Conservation (phyloP, 2,113 vertebrate genomes). For the Platycercus adscitus region DNA sequence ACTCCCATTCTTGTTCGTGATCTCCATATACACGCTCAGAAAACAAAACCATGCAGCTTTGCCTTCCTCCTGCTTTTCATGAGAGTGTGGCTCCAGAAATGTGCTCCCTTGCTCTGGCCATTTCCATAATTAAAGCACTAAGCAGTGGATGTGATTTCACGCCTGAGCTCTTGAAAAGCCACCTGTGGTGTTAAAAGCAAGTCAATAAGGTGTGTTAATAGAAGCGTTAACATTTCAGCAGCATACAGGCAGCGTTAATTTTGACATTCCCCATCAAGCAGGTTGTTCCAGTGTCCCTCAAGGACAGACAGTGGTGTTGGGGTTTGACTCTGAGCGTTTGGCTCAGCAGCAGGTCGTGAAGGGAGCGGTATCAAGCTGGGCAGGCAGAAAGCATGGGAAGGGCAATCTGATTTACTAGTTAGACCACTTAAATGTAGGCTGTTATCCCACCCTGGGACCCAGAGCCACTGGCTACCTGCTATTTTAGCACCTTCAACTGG, state of each 20-base stretch:
- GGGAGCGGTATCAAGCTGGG: not conserved
- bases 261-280: not conserved
- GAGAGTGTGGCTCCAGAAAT: not conserved
- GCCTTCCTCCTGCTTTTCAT: not conserved
- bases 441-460: not conserved
- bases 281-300: not conserved
- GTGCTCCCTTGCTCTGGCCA: not conserved
- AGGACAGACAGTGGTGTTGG: not conserved
- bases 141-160: slow-evolving; percentile 30
- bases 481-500: not conserved
- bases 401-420: not conserved
- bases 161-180: slow-evolving; percentile 53
- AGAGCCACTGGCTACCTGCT: not conserved
- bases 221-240: slow-evolving; percentile 33
- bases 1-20: not conserved
- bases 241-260: not conserved
- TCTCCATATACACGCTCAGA: not conserved
- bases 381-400: not conserved
- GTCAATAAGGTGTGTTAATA: slow-evolving; percentile 49
- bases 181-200: slow-evolving; percentile 67
- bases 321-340: not conserved
- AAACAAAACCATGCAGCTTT: not conserved
- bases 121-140: slow-evolving; percentile 56
- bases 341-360: not conserved
- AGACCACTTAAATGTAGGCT: not conserved